phyloP scores from a whole-genome alignment of 2,113 vertebrate genomes.

The Macrotus californicus region DNA sequence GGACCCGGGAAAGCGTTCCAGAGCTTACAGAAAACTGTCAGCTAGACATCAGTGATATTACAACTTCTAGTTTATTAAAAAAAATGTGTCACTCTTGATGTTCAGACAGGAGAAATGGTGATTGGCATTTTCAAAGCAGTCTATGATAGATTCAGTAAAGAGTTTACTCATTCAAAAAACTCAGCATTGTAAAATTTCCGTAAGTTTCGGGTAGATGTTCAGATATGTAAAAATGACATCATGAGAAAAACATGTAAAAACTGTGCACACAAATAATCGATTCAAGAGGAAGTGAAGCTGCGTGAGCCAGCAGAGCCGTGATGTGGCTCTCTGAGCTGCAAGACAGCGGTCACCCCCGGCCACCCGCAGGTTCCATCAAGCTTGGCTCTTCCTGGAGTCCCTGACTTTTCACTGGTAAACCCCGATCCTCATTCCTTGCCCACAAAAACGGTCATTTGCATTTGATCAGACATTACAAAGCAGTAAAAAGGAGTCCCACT shows the following conservation, averaged over 20 bases:
- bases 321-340: not conserved
- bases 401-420: not conserved
- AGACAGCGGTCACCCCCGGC: not conserved
- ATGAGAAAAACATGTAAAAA: not conserved
- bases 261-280: not conserved
- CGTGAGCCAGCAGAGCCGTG: not conserved
- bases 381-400: not conserved
- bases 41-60: not conserved
- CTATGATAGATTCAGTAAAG: not conserved
- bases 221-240: conserved; percentile 29
- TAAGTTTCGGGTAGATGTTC: conserved; percentile 52
- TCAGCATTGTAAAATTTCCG: conserved; percentile 1
- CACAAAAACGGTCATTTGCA: conserved; percentile 37
- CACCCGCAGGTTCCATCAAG: not conserved
- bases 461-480: conserved; percentile 43
- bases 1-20: not conserved
- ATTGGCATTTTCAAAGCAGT: not conserved
- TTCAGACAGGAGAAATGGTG: not conserved
- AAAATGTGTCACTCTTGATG: not conserved
- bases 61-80: not conserved
- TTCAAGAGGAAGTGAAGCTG: not conserved
- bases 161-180: conserved; percentile 40
- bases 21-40: not conserved
- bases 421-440: not conserved
- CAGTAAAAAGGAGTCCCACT: not conserved